These are phyloP conservation scores for Pachymerium ferrugineum DNA, from an alignment of 2,888 invertebrate species.

Conservation along the genomic window DNA sequence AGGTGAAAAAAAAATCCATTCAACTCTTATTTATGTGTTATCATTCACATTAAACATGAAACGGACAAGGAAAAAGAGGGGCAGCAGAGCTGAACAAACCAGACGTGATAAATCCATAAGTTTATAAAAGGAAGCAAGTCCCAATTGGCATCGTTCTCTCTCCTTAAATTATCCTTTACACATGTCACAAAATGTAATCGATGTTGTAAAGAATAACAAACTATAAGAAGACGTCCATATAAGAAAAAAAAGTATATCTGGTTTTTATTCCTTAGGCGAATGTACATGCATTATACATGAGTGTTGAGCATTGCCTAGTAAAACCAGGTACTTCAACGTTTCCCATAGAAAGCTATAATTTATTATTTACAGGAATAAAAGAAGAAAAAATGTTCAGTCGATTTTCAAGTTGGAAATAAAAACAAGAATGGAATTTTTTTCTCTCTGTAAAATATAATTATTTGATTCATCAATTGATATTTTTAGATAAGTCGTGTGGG, in stretches of 20 bases:
- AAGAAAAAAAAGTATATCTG: too few relatives aligned
- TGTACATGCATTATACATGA: background rate
- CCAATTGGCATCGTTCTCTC: conserved; percentile 17
- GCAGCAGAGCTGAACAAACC: conserved; percentile 20
- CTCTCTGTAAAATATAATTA: too few relatives aligned
- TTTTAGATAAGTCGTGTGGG: too few relatives aligned
- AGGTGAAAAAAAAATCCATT: background rate
- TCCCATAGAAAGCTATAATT: background rate
- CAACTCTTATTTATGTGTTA: background rate
- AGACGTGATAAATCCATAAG: conserved; percentile 10
- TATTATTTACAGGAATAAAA: background rate
- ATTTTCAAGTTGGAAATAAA: too few relatives aligned
- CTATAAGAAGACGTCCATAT: too few relatives aligned
- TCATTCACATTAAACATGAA: background rate
- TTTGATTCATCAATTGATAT: too few relatives aligned
- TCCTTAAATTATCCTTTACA: background rate
- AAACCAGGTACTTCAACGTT: background rate
- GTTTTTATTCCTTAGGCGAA: too few relatives aligned
- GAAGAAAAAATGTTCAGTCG: too few relatives aligned
- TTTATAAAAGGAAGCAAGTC: conserved; percentile 7
- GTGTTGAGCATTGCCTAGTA: background rate
- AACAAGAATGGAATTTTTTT: too few relatives aligned
- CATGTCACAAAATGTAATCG: background rate
- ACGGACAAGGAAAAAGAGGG: background rate
- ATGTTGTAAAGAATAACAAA: too few relatives aligned